Conservation (phyloP, 2,888 invertebrate genomes). For the Pseudoips prasinana region DNA sequence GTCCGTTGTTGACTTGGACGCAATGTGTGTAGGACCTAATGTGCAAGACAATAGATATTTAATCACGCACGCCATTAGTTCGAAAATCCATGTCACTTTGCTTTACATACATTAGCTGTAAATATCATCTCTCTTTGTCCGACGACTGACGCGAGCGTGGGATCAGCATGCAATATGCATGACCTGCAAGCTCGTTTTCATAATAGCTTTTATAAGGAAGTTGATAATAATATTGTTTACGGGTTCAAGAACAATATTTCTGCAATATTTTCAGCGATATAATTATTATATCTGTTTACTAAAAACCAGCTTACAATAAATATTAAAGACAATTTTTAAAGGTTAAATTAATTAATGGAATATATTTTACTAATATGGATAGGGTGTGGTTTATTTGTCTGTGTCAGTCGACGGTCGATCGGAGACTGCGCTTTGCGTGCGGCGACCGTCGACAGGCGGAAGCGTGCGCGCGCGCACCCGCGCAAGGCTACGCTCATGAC, state of each 20-base stretch:
- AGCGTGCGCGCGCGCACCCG: constrained; percentile 73
- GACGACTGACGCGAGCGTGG: too few relatives aligned
- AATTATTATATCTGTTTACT: too few relatives aligned
- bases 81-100: constrained; percentile 5
- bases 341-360: too few relatives aligned
- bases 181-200: constrained; percentile 38
- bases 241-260: constrained; percentile 8
- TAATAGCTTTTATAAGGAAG: constrained; percentile 38
- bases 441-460: constrained; percentile 67
- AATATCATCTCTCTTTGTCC: constrained; percentile 24
- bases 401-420: constrained; percentile 43
- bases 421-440: constrained; percentile 48
- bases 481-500: constrained; percentile 81
- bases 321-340: too few relatives aligned
- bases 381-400: constrained; percentile 16
- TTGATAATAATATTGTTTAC: constrained; percentile 18
- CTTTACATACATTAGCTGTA: constrained; percentile 18
- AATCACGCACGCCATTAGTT: too few relatives aligned
- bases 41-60: too few relatives aligned
- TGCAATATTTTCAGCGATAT: too few relatives aligned
- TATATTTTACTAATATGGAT: too few relatives aligned
- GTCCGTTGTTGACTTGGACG: too few relatives aligned
- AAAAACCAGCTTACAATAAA: too few relatives aligned
- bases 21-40: too few relatives aligned
- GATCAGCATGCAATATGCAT: constrained; percentile 18